Evolutionary conservation across 2,888 invertebrate species (phyloP).

Genomic region (Cabera pusaria): DNA sequence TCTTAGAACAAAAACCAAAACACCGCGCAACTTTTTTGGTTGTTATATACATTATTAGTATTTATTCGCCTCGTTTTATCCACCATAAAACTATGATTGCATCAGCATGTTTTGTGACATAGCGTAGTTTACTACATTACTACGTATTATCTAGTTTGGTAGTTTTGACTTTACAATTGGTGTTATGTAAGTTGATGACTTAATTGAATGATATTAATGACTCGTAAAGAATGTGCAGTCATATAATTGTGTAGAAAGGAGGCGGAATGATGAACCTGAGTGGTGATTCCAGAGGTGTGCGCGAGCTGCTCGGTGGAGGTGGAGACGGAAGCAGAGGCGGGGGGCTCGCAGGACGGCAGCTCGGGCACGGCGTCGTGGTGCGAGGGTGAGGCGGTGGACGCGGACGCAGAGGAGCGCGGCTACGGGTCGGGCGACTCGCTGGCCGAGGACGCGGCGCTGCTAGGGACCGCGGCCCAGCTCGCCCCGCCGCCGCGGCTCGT

Average conservation of each 20-base stretch:
- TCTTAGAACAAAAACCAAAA: no score
- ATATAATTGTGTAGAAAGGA: no score
- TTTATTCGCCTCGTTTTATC: slow-evolving; percentile 29
- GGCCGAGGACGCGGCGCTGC: slow-evolving; percentile 75
- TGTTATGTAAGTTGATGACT: no score
- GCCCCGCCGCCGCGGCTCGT: slow-evolving; percentile 53
- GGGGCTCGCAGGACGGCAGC: slow-evolving; percentile 64
- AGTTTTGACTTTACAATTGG: slow-evolving; percentile 3
- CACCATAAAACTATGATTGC: slow-evolving; percentile 7
- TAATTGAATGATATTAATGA: no score
- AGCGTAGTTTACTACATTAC: slow-evolving; percentile 7
- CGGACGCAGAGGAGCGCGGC: slow-evolving; percentile 67
- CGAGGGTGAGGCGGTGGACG: slow-evolving; percentile 76
- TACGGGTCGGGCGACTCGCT: slow-evolving; percentile 81
- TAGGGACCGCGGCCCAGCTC: slow-evolving; percentile 56
- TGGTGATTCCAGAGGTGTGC: slow-evolving; percentile 69
- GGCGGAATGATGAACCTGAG: no score
- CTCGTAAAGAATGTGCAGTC: no score
- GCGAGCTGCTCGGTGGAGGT: slow-evolving; percentile 74
- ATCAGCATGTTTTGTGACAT: slow-evolving; percentile 17
- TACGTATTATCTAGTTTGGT: slow-evolving; percentile 4
- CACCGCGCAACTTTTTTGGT: no score
- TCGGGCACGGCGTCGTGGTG: slow-evolving; percentile 78
- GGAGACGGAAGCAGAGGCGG: slow-evolving; percentile 71
- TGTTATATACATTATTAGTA: no score